These are phyloP conservation scores for Stenurella melanura DNA, from an alignment of 2,888 invertebrate species.

Conservation along the genomic window DNA sequence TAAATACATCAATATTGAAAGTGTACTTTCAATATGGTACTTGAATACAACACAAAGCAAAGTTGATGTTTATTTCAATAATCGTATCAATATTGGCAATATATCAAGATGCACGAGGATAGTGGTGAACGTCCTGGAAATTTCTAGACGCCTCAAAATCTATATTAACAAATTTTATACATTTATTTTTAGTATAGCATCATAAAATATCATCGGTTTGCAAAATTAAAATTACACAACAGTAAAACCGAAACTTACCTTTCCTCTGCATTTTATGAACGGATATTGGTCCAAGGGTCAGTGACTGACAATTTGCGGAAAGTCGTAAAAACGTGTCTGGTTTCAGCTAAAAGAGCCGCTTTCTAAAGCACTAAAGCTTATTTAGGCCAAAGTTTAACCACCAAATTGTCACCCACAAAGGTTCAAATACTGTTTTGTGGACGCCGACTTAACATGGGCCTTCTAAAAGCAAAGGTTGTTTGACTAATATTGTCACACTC, in stretches of 20 bases:
- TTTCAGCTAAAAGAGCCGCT: slow-evolving; percentile 13
- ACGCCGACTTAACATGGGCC: background rate
- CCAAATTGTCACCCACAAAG: slow-evolving; percentile 17
- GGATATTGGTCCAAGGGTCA: slow-evolving; percentile 11
- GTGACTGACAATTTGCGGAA: slow-evolving; percentile 18
- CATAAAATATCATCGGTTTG: background rate
- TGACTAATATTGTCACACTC: background rate
- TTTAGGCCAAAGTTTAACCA: slow-evolving; percentile 26
- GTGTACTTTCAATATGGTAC: too few species aligned
- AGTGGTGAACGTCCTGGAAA: background rate
- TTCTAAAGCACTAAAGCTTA: slow-evolving; percentile 23
- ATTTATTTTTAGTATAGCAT: background rate
- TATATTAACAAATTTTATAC: background rate
- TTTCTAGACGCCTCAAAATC: background rate
- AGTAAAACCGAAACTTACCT: background rate
- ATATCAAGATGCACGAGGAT: too few species aligned
- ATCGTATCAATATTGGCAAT: too few species aligned
- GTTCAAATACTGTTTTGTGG: background rate
- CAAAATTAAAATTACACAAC: slow-evolving; percentile 7
- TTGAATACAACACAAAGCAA: too few species aligned
- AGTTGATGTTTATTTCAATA: too few species aligned
- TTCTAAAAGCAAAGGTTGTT: slow-evolving; percentile 23
- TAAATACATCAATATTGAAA: too few species aligned
- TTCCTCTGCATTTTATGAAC: background rate
- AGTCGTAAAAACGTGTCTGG: slow-evolving; percentile 9